Percentiles rank a stretch among this genome's conserved stretches.
phyloP scores from a whole-genome alignment of 2,888 invertebrate genomes.

The Galeopsomyia nigrocyanea region DNA sequence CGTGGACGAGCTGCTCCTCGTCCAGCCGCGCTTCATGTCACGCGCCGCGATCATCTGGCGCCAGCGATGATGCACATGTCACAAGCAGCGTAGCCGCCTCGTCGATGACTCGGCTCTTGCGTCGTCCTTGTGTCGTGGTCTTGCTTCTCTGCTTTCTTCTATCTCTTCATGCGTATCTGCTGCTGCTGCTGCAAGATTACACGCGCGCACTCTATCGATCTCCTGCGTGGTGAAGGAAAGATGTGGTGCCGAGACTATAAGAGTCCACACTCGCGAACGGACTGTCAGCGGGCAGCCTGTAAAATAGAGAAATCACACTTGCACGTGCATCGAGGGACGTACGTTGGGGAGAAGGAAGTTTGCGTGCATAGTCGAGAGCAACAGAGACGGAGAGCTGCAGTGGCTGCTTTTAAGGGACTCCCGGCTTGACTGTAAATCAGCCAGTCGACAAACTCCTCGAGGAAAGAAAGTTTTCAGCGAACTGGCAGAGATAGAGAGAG shows the following conservation, averaged over 20 bases:
- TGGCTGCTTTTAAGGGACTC: neutral
- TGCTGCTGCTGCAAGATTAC: neutral
- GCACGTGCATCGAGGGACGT: neutral
- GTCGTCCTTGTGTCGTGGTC: neutral
- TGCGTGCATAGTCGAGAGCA: neutral
- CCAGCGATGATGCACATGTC: conserved; percentile 32
- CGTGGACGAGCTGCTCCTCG: neutral
- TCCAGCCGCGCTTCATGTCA: conserved; percentile 8
- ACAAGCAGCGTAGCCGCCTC: conserved; percentile 2
- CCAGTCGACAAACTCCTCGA: no score
- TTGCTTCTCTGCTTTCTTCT: neutral
- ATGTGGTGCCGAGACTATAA: neutral
- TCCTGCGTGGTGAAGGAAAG: neutral
- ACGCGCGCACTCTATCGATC: conserved; percentile 13
- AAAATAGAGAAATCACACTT: conserved; percentile 15
- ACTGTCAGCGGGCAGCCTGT: conserved; percentile 21
- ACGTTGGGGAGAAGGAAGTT: neutral
- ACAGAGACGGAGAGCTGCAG: neutral
- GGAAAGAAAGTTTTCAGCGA: conserved; percentile 2
- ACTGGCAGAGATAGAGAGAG: no score
- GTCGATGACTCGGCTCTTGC: neutral
- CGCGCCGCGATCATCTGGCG: conserved; percentile 26
- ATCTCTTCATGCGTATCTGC: neutral
- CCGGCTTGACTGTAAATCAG: neutral
- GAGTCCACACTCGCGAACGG: conserved; percentile 27